These are phyloP conservation scores for Lasioglossum baleicum DNA, from an alignment of 1,140 invertebrate species.

Conservation along the genomic window DNA sequence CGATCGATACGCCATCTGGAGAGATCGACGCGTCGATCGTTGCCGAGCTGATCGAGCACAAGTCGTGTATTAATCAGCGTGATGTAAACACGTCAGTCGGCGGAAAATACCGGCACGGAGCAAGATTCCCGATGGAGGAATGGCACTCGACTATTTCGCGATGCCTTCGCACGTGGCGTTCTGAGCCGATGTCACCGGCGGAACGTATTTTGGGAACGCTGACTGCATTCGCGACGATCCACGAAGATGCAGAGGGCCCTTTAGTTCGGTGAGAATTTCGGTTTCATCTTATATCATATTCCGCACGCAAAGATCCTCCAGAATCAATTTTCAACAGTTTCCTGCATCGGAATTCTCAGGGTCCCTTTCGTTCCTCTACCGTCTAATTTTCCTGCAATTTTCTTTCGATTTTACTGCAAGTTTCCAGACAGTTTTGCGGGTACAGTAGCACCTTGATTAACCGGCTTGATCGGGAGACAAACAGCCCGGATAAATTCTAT, in stretches of 20 bases:
- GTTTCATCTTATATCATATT: not conserved
- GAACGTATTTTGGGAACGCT: not conserved
- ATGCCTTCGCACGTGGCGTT: not conserved
- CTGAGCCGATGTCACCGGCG: no score
- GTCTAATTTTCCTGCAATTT: no score
- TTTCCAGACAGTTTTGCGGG: no score
- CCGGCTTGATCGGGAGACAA: no score
- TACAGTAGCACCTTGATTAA: no score
- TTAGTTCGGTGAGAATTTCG: not conserved
- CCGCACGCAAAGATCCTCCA: no score
- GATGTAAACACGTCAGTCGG: not conserved
- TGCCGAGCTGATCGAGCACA: not conserved
- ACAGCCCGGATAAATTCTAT: no score
- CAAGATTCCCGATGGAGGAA: not conserved
- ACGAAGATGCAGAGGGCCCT: not conserved
- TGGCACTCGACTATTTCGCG: not conserved
- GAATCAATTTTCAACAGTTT: no score
- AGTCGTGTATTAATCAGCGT: not conserved
- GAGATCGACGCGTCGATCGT: no score
- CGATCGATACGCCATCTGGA: not conserved
- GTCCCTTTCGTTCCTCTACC: no score
- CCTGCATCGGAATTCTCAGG: no score
- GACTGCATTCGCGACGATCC: not conserved
- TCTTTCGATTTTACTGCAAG: no score
- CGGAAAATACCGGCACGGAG: not conserved